Evolutionary conservation across 1,140 invertebrate species (phyloP).

Genomic region (Brachionus angularis): DNA sequence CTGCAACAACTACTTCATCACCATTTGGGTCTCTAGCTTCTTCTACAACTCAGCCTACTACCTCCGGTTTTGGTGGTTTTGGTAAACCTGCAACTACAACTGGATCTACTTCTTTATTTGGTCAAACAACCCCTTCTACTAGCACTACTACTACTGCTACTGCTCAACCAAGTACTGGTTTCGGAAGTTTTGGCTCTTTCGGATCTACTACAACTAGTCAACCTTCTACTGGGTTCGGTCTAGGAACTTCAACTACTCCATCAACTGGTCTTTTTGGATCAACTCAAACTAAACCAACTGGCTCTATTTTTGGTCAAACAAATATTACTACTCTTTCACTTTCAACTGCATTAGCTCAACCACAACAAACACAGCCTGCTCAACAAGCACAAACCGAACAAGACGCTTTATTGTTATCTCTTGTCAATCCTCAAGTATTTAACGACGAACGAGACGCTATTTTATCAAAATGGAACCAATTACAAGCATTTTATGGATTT

Average conservation of each 20-base stretch:
- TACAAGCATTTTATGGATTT: slow-evolving; percentile 86
- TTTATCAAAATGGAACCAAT: slow-evolving; percentile 83
- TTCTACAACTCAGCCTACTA: background rate
- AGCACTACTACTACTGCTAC: slow-evolving; percentile 47
- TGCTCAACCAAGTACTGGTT: slow-evolving; percentile 37
- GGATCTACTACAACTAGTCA: slow-evolving; percentile 43
- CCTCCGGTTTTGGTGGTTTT: slow-evolving; percentile 5
- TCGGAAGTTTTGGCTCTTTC: slow-evolving; percentile 45
- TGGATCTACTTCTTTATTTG: slow-evolving; percentile 46
- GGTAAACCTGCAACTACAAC: slow-evolving; percentile 35
- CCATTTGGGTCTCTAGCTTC: background rate
- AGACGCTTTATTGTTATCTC: slow-evolving; percentile 60
- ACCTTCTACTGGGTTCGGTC: background rate
- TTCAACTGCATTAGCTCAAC: slow-evolving; percentile 63
- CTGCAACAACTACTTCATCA: background rate
- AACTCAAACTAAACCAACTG: slow-evolving; percentile 29
- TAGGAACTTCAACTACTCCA: too few species aligned
- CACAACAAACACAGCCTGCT: slow-evolving; percentile 63
- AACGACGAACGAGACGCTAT: slow-evolving; percentile 85
- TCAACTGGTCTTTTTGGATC: slow-evolving; percentile 47
- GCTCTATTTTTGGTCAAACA: slow-evolving; percentile 1
- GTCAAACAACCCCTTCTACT: slow-evolving; percentile 46
- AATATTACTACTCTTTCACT: slow-evolving; percentile 51
- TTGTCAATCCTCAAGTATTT: slow-evolving; percentile 78
- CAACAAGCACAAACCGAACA: slow-evolving; percentile 51